These are phyloP conservation scores for Scelioninae gen. 2 DNA, from an alignment of 2,888 invertebrate genomes.

Conservation along the genomic window DNA sequence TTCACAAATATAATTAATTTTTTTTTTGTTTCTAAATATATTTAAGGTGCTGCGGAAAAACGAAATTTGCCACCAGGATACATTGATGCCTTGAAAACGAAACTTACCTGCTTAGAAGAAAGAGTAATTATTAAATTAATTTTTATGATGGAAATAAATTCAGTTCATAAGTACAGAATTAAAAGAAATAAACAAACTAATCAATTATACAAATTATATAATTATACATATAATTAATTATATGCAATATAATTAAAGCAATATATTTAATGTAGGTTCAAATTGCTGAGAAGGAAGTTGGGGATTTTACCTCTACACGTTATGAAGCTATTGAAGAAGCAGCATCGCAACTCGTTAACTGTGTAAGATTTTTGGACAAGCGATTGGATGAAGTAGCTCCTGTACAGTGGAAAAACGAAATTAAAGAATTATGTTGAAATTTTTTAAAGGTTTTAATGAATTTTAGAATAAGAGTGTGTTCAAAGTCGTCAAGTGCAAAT, in stretches of 20 bases:
- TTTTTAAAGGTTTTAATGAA: conserved; percentile 15
- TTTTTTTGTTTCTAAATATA: background rate
- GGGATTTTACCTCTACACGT: conserved; percentile 74
- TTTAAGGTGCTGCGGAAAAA: conserved; percentile 67
- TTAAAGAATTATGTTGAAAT: conserved; percentile 58
- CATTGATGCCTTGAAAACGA: conserved; percentile 76
- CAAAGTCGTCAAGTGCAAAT: conserved; percentile 48
- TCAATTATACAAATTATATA: no score
- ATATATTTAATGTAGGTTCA: conserved; percentile 62
- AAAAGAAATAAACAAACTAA: no score
- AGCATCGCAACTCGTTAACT: conserved; percentile 73
- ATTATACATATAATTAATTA: no score
- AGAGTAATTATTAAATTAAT: conserved; percentile 66
- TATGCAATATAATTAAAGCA: no score
- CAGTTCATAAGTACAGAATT: no score
- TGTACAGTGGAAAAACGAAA: conserved; percentile 74
- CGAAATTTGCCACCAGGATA: conserved; percentile 75
- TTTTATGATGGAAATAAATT: no score
- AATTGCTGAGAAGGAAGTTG: conserved; percentile 72
- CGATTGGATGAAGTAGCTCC: conserved; percentile 76
- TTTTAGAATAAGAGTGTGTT: conserved; percentile 51
- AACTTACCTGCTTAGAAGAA: conserved; percentile 75
- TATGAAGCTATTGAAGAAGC: conserved; percentile 76
- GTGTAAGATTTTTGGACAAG: conserved; percentile 76
- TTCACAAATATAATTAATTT: no score